Evolutionary conservation across 2,888 invertebrate genomes (phyloP).

Genomic region (Frankliniella intonsa): DNA sequence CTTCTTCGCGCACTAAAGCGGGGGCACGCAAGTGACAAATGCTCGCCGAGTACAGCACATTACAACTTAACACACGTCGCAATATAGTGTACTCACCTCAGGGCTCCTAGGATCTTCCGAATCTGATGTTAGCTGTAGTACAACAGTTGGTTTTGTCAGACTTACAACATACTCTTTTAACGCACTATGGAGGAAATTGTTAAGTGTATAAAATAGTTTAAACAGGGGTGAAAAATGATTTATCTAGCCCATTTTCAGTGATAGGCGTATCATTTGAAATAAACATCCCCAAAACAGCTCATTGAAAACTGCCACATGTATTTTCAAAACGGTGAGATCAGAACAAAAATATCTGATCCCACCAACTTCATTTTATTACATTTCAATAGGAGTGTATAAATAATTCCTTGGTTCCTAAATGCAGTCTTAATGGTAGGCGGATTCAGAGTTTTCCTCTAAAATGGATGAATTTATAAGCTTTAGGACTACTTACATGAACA

Average conservation of each 20-base stretch:
- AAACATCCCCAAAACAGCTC: neutral
- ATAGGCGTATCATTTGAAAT: neutral
- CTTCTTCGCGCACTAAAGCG: neutral
- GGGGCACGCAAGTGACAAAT: neutral
- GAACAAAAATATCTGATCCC: neutral
- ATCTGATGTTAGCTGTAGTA: neutral
- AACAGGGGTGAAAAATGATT: neutral
- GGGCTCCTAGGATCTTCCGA: neutral
- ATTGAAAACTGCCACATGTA: neutral
- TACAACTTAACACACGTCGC: neutral
- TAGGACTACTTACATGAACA: too few relatives aligned
- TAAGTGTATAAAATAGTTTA: neutral
- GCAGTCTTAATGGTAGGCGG: neutral
- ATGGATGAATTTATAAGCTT: neutral
- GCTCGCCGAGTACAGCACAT: neutral
- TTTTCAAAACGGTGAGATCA: neutral
- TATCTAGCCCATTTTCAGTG: too few relatives aligned
- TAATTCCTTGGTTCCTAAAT: conserved; percentile 6
- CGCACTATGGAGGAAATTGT: conserved; percentile 6
- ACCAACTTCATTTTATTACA: neutral
- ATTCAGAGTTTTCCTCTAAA: conserved; percentile 13
- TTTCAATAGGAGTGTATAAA: conserved; percentile 14
- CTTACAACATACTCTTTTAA: neutral
- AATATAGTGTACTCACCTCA: neutral
- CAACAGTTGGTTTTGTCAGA: too few relatives aligned